Base-by-base conservation (phyloP, 1,140 invertebrate species). In the Homarus americanus region DNA sequence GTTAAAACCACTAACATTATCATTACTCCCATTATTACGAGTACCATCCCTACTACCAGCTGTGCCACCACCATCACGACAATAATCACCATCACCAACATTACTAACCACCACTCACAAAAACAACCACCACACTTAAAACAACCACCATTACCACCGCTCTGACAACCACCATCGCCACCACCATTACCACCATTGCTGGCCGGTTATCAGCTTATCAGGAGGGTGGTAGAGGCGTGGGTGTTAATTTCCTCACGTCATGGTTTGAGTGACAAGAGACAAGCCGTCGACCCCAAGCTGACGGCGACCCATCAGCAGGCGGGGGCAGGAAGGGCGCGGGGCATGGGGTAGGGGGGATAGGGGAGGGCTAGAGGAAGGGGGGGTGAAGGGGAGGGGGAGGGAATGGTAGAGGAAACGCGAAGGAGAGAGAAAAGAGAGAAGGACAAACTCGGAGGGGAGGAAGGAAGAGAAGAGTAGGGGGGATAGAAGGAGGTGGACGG, bases 221-320 rank as follows among this genome's bases (percentile, higher is more conserved):
- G 15, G 15, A 38, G 58, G 38, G 32, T 66, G 17, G 82, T 44
- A n/a, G 63, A 20, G 32, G 82, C 28, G 82, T 44, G 34, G 82
- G 82, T 84, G 82, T 84, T 84, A 84, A 84, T 84, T 84, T 84
- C 82, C 82, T 84, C 38, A 73, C 66, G 82, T 84, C 82, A 84
- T 36, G n/a, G 20, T 1, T 12, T 84, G 82, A 84, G 82, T 84
- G 82, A 84, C 82, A 72, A 32, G 36, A 84, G 82, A 84, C 82
- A 73, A 84, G 36, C 63, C 40, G 82, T 20, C 38, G 63, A 73
- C 63, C 82, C 41, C 53, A 53, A 41, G 44, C 44, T 53, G 28
- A 49, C 9, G 20, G 80, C 15, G 15, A 63, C 58, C 58, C 58
- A 63, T 63, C 58, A 63, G 15, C 58, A 24, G 73, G 32, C 44